These are phyloP conservation scores for Thermophis baileyi DNA, from an alignment of 2,113 vertebrate genomes.

Conservation along the genomic window DNA sequence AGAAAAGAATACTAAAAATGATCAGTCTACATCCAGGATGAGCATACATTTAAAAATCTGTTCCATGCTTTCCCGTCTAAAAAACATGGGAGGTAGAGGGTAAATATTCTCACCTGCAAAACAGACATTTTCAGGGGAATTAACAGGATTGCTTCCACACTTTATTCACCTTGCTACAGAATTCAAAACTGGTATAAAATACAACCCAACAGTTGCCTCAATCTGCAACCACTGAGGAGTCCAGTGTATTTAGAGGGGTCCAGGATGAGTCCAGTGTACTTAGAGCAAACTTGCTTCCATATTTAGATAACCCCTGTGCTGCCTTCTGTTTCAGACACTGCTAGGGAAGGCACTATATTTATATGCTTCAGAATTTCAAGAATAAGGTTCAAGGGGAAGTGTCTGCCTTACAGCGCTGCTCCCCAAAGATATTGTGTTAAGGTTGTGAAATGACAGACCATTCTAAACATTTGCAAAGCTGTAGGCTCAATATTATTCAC, in stretches of 20 bases:
- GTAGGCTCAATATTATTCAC: slow-evolving; percentile 20
- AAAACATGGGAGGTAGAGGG: slow-evolving; percentile 6
- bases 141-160: slow-evolving; percentile 3
- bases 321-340: neutral
- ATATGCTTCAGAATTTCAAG: neutral
- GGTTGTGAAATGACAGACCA: slow-evolving; percentile 59
- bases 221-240: slow-evolving; percentile 6
- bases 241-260: slow-evolving; percentile 1
- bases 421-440: slow-evolving; percentile 3
- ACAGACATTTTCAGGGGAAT: slow-evolving; percentile 16
- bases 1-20: slow-evolving; percentile 21
- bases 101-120: neutral
- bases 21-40: slow-evolving; percentile 24
- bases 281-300: neutral
- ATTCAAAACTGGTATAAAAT: neutral
- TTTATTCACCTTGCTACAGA: slow-evolving; percentile 12
- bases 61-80: slow-evolving; percentile 20
- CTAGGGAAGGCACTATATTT: slow-evolving; percentile 7
- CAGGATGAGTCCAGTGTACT: neutral
- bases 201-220: neutral
- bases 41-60: neutral
- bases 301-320: neutral
- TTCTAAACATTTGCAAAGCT: slow-evolving; percentile 20
- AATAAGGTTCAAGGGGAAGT: neutral
- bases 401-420: neutral